These are phyloP conservation scores for Sturnira hondurensis DNA, from an alignment of 2,113 vertebrate genomes.

Conservation along the genomic window DNA sequence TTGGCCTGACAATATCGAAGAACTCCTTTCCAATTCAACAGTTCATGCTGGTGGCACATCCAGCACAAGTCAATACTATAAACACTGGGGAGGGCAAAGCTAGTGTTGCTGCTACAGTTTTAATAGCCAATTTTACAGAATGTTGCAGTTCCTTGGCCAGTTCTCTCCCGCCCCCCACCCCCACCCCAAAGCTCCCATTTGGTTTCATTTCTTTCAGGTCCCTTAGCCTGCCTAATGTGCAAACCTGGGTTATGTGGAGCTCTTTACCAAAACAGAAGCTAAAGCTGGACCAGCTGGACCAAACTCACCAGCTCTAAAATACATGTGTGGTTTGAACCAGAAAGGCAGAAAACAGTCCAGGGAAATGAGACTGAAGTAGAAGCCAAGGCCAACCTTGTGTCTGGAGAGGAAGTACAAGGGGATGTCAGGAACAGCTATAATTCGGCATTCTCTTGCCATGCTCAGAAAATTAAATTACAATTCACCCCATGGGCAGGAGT, in stretches of 20 bases:
- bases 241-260: neutral
- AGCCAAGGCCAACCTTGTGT: neutral
- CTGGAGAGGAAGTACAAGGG: neutral
- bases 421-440: neutral
- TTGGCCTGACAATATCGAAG: neutral
- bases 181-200: neutral
- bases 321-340: neutral
- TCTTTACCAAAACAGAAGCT: neutral
- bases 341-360: neutral
- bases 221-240: neutral
- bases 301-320: neutral
- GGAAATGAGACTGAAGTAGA: neutral
- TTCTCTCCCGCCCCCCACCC: fast-evolving
- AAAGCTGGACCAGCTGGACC: neutral
- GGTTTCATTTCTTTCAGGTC: neutral
- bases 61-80: neutral
- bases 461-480: constrained; percentile 54
- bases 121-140: neutral
- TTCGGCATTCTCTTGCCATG: neutral
- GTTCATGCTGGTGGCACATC: neutral
- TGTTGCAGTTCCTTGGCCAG: too few relatives aligned
- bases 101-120: neutral
- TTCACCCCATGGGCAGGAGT: constrained; percentile 38
- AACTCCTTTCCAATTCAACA: neutral
- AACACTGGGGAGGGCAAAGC: neutral